Conservation (phyloP, 2,797 vertebrate species). For the Champsocephalus esox region DNA sequence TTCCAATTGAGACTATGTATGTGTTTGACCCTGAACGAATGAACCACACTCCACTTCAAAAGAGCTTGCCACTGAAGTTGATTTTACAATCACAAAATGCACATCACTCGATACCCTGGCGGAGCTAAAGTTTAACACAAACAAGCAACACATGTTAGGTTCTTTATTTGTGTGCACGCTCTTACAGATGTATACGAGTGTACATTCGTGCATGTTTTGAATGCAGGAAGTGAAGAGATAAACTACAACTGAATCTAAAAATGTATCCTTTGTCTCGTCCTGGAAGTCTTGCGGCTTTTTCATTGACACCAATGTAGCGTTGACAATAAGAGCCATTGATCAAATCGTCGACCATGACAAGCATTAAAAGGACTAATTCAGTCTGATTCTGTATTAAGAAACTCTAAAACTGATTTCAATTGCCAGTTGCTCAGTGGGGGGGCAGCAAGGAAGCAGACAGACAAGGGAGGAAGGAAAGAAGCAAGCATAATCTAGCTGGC, state of each 20-base stretch:
- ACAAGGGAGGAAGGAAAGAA: constrained; percentile 75
- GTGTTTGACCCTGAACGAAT: constrained; percentile 74
- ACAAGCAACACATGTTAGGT: constrained; percentile 65
- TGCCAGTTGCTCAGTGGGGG: constrained; percentile 78
- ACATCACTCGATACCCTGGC: constrained; percentile 62
- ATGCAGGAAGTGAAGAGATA: constrained; percentile 45
- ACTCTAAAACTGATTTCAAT: constrained; percentile 85
- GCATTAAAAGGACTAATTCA: constrained; percentile 85
- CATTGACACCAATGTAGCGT: constrained; percentile 71
- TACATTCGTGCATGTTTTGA: constrained; percentile 15
- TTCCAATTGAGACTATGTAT: constrained; percentile 67
- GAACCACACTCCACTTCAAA: constrained; percentile 76
- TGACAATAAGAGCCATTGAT: constrained; percentile 80
- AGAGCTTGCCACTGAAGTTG: constrained; percentile 68
- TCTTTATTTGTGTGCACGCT: constrained; percentile 25
- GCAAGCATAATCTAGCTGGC: constrained; percentile 81
- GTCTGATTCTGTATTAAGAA: constrained; percentile 82
- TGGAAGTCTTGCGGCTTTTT: constrained; percentile 66
- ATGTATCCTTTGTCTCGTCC: constrained; percentile 67
- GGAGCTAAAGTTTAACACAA: constrained; percentile 59
- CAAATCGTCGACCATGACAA: constrained; percentile 82
- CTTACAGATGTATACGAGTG: constrained; percentile 4
- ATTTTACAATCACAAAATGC: constrained; percentile 74
- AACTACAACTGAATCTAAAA: constrained; percentile 68
- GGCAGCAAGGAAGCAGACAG: constrained; percentile 69